Conservation (phyloP, 1,140 invertebrate genomes). For the Aphis craccivora region DNA sequence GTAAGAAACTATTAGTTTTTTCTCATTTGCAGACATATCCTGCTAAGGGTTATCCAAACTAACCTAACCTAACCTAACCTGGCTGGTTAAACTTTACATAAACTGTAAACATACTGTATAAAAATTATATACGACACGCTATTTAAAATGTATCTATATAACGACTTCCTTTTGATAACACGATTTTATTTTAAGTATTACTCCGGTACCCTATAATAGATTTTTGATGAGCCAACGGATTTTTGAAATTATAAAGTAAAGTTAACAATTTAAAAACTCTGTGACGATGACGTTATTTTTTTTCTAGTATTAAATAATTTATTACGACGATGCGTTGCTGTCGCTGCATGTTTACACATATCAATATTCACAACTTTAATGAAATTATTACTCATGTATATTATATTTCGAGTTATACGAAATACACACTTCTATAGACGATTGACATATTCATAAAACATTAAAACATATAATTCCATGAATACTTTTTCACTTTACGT, state of each 20-base stretch:
- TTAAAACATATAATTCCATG: background rate
- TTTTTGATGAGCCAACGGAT: background rate
- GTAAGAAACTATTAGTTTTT: too few species aligned
- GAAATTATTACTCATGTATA: background rate
- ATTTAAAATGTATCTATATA: background rate
- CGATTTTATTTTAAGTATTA: background rate
- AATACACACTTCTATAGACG: background rate
- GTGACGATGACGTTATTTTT: background rate
- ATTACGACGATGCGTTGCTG: background rate
- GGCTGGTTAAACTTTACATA: background rate
- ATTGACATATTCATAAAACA: background rate
- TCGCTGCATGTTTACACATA: background rate
- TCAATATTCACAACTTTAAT: background rate
- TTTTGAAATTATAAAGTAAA: background rate
- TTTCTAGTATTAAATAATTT: background rate
- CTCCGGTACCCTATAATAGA: background rate
- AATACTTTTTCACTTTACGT: background rate
- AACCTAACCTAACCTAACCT: too few species aligned
- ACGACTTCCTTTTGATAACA: background rate
- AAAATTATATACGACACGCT: background rate
- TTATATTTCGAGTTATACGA: background rate
- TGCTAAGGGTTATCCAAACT: too few species aligned
- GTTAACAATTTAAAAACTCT: background rate
- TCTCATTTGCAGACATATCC: too few species aligned
- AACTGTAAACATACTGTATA: background rate